Conservation (phyloP, 2,113 vertebrate genomes). For the Eptatretus burgeri region DNA sequence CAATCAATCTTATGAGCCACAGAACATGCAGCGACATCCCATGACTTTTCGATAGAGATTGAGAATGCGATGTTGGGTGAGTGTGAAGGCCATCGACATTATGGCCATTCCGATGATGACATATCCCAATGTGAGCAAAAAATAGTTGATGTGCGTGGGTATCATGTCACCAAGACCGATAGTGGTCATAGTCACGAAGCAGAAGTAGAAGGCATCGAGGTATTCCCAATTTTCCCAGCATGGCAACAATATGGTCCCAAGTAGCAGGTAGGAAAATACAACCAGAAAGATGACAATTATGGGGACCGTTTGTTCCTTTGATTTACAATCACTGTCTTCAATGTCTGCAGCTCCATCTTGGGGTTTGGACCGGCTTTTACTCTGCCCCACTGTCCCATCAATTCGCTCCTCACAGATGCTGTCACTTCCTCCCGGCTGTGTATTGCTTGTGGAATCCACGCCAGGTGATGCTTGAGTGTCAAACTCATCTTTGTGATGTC, state of each 20-base stretch:
- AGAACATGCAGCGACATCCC: no score
- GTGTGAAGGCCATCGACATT: constrained; percentile 49
- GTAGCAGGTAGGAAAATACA: constrained; percentile 27
- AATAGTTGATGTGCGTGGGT: constrained; percentile 32
- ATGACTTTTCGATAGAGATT: constrained; percentile 22
- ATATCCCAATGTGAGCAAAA: constrained; percentile 53
- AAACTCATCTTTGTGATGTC: no score
- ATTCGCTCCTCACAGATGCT: no score
- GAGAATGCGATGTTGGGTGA: constrained; percentile 41
- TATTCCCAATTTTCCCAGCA: constrained; percentile 37
- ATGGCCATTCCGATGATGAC: constrained; percentile 62
- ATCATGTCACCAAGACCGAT: constrained; percentile 57
- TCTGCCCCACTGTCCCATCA: no score
- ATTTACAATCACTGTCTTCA: no score
- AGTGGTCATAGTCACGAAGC: constrained; percentile 57
- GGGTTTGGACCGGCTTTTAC: no score
- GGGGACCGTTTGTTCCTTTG: no score
- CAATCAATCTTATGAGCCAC: no score
- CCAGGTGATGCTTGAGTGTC: no score
- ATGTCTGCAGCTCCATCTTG: no score
- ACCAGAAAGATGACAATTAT: constrained; percentile 15
- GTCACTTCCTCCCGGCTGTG: no score
- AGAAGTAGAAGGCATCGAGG: constrained; percentile 53
- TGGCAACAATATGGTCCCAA: constrained; percentile 24
- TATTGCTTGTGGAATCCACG: no score